These are phyloP conservation scores for Ceraclea dissimilis DNA, from an alignment of 2,888 invertebrate genomes.

Conservation along the genomic window DNA sequence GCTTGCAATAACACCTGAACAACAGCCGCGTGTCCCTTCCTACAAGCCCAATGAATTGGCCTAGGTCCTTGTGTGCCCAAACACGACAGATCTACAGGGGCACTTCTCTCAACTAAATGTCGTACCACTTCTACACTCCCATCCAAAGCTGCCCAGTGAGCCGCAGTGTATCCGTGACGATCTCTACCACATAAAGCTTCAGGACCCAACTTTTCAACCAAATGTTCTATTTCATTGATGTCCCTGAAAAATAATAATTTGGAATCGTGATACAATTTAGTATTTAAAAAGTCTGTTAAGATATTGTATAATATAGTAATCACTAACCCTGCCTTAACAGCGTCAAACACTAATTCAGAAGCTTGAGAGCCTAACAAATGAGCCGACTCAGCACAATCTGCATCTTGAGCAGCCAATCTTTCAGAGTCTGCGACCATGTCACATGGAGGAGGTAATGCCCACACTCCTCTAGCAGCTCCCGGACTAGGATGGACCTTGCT, in stretches of 20 bases:
- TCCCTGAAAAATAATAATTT: constrained; percentile 48
- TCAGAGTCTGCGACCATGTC: constrained; percentile 69
- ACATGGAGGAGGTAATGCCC: constrained; percentile 77
- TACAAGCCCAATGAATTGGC: constrained; percentile 91
- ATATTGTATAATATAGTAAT: not conserved
- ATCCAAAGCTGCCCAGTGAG: constrained; percentile 87
- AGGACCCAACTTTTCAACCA: constrained; percentile 74
- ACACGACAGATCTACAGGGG: constrained; percentile 79
- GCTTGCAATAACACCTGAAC: constrained; percentile 72
- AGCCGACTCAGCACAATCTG: constrained; percentile 39
- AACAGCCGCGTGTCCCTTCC: constrained; percentile 85
- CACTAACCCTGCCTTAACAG: constrained; percentile 72
- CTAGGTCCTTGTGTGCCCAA: constrained; percentile 82
- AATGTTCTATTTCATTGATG: constrained; percentile 72
- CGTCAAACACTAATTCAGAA: constrained; percentile 72
- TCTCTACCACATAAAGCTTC: constrained; percentile 74
- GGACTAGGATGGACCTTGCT: constrained; percentile 72
- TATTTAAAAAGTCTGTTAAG: not conserved
- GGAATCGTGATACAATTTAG: not conserved
- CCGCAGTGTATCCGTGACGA: constrained; percentile 88
- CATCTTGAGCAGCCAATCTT: constrained; percentile 36
- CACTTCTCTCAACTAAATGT: constrained; percentile 74
- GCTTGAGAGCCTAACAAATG: constrained; percentile 39
- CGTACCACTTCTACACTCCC: constrained; percentile 87
- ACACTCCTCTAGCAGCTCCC: constrained; percentile 84